Evolutionary conservation across 2,797 vertebrate genomes (phyloP), one percentile per base, ranked within the genome.

Genomic region (Scolopax rusticola): DNA sequence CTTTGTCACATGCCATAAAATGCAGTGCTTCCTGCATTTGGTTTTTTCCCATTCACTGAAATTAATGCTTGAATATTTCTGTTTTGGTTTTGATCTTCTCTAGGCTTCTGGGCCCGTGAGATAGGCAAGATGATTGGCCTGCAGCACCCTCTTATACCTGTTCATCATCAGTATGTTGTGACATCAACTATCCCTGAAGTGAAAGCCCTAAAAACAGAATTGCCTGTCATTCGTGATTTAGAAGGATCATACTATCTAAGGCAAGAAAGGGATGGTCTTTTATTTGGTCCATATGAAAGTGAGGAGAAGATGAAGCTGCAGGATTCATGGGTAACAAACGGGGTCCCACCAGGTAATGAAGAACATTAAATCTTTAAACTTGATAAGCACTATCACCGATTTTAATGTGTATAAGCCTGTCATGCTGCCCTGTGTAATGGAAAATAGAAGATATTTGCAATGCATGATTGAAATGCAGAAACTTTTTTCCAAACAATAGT

Each of bases 41-140:
- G 27, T 54, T 23, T 43, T 61, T 93, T 94, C 83, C 25, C 9
- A 9, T 59, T 89, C 25, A 59, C 15, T 74, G 24, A 79, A 84
- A 75, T 64, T 14, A 73, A 11, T 75, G 3, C 76, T 90, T 79
- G 19, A 87, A 51, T 92, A 57, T 54, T 83, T 82, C 13, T 56
- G 0, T 41, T 70, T 77, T 94, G 8, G 13, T 56, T 84, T 68
- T 38, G 68, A 8, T 43, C 24, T 64, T 70, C 83, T 85, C 87
- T 89, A 99, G 99, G 99, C 77, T 99, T 99, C 97, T 99, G 99
- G 99, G 99, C 99, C 20, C 98, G 98, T 76, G 99, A 99, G 79
- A 96, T 99, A 84, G 99, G 99, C 30, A 97, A 99, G 74, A 97
- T 99, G 98, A 98, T 99, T 50, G 99, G 99, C 68, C 95, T 99